A percentile compares a stretch with the other conserved stretches of the same genome.
Evolutionary conservation across 1,140 invertebrate genomes (phyloP).

Genomic region (Musca vetustissima): DNA sequence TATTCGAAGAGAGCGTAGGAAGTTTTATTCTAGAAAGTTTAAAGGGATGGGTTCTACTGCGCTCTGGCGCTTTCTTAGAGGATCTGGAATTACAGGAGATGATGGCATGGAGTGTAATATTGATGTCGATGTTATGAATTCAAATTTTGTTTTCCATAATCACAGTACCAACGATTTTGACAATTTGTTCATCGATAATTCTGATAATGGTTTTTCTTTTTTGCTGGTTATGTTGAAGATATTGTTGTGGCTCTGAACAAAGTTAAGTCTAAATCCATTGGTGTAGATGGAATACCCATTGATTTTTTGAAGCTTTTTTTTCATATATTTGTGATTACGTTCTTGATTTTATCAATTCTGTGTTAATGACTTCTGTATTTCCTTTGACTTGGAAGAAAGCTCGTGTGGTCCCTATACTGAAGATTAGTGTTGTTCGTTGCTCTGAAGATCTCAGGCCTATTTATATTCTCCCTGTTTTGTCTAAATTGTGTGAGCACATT

Average conservation of each 20-base stretch:
- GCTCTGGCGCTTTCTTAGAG: neutral
- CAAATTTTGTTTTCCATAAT: neutral
- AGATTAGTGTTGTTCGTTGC: neutral
- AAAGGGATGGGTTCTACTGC: neutral
- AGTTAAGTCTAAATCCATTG: neutral
- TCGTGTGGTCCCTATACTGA: neutral
- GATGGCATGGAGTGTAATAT: neutral
- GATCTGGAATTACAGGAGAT: neutral
- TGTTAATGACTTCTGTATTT: neutral
- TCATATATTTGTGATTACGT: neutral
- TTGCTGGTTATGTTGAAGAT: neutral
- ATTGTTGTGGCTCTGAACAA: neutral
- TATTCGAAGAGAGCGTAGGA: neutral
- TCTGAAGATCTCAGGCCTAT: neutral
- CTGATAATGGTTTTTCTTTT: neutral
- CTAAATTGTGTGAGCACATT: neutral
- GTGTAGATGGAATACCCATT: neutral
- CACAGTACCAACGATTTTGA: neutral
- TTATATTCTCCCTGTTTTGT: neutral
- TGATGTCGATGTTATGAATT: neutral
- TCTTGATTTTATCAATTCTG: neutral
- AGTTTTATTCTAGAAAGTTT: neutral
- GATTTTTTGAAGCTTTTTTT: neutral
- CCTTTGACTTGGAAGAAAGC: neutral
- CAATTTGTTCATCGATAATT: neutral